Evolutionary conservation across 2,113 vertebrate species (phyloP).

Genomic region (Theristicus caerulescens): DNA sequence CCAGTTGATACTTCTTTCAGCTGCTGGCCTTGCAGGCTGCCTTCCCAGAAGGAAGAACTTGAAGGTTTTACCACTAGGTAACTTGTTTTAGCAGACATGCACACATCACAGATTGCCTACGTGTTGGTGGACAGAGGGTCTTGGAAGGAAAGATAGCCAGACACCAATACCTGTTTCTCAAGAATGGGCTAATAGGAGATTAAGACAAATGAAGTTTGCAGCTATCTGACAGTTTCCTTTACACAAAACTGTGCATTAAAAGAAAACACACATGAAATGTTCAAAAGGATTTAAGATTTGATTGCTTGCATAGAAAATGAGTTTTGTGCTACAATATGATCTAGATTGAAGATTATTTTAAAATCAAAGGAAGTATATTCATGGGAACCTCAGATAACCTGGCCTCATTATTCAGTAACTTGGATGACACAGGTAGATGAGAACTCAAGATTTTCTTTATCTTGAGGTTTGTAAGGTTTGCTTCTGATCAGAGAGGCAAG

Average conservation of each 20-base stretch:
- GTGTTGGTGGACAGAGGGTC: background rate
- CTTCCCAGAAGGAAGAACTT: constrained; percentile 57
- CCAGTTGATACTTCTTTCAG: constrained; percentile 34
- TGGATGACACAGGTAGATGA: background rate
- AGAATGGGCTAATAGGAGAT: background rate
- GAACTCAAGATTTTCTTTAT: background rate
- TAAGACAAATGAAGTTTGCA: background rate
- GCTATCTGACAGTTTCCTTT: constrained; percentile 3
- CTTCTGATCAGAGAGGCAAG: background rate
- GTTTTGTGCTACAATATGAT: background rate
- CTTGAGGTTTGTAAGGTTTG: background rate
- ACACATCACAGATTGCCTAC: background rate
- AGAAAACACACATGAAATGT: background rate
- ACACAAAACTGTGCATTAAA: background rate
- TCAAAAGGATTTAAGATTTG: background rate
- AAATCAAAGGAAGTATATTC: background rate
- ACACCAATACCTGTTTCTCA: constrained; percentile 18
- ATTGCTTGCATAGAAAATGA: background rate
- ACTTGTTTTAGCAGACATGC: constrained; percentile 34
- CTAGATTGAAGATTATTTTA: background rate
- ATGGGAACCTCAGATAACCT: background rate
- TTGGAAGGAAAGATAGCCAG: constrained; percentile 33
- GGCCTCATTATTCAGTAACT: background rate
- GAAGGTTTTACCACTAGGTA: constrained; percentile 41
- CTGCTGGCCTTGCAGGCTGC: constrained; percentile 39